Percentiles rank a stretch among this genome's conserved stretches.
Evolutionary conservation across 1,140 invertebrate genomes (phyloP).

Genomic region (Colletes latitarsis): DNA sequence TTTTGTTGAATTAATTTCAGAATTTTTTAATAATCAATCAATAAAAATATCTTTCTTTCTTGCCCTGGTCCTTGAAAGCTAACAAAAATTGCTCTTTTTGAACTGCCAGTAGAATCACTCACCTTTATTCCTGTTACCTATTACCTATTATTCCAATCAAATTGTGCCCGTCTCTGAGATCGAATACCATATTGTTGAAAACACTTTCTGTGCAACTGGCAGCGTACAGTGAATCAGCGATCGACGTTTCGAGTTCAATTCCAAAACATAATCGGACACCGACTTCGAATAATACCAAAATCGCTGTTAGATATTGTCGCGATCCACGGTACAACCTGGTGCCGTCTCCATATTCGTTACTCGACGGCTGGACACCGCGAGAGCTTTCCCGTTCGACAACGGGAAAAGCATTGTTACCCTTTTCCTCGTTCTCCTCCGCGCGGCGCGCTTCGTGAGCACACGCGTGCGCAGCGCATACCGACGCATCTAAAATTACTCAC

Average conservation of each 20-base stretch:
- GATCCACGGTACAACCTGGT: not conserved
- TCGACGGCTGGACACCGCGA: not conserved
- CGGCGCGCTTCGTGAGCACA: slow-evolving; percentile 29
- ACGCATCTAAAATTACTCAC: slow-evolving; percentile 65
- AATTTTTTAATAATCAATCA: too few species aligned
- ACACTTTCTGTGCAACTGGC: too few species aligned
- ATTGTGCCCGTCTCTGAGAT: too few species aligned
- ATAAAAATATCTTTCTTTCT: too few species aligned
- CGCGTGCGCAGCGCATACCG: slow-evolving; percentile 51
- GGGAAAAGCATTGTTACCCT: slow-evolving; percentile 46
- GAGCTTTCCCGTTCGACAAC: not conserved
- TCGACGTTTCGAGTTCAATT: not conserved
- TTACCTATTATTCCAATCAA: too few species aligned
- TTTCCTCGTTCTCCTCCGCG: slow-evolving; percentile 24
- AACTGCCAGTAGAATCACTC: too few species aligned
- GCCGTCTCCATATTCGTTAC: not conserved
- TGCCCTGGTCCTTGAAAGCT: too few species aligned
- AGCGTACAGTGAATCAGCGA: not conserved
- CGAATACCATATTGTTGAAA: too few species aligned
- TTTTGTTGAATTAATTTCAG: too few species aligned
- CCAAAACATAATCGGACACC: too few species aligned
- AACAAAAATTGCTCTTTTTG: too few species aligned
- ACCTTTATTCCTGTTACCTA: too few species aligned
- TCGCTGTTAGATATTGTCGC: not conserved
- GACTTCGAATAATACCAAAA: not conserved